A percentile compares a stretch with the other conserved stretches of the same genome.
Evolutionary conservation across 2,113 vertebrate genomes (phyloP).

Genomic region (Bambusicola thoracicus): DNA sequence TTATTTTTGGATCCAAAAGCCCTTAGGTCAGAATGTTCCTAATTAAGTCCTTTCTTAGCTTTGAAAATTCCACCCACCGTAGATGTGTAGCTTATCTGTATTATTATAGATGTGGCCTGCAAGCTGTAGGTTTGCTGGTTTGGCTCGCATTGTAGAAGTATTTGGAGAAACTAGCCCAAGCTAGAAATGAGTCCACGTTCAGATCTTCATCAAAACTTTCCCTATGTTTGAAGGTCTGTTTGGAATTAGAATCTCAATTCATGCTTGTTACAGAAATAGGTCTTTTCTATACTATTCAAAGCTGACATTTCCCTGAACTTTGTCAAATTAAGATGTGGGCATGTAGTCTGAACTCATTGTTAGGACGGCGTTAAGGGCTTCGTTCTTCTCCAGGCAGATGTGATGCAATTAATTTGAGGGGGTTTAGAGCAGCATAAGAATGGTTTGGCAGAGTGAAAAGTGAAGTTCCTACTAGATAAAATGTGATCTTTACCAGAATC

Average conservation of each 20-base stretch:
- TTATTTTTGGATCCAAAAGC: not conserved
- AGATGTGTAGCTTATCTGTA: not conserved
- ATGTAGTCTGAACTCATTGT: conserved; percentile 38
- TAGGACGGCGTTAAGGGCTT: conserved; percentile 10
- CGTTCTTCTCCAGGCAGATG: not conserved
- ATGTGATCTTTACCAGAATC: conserved; percentile 21
- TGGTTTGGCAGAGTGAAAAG: not conserved
- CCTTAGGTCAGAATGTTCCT: not conserved
- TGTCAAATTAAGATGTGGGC: conserved; percentile 14
- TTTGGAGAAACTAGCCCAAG: not conserved
- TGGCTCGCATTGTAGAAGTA: not conserved
- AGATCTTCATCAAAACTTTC: not conserved
- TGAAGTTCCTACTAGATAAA: conserved; percentile 4
- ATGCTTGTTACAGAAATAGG: conserved; percentile 2
- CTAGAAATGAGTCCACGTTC: not conserved
- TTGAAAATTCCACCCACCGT: not conserved
- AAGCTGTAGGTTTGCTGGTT: not conserved
- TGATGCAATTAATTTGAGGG: not conserved
- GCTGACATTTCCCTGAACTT: conserved; percentile 48
- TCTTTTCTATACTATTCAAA: not conserved
- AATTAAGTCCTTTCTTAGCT: not conserved
- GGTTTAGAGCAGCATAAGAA: not conserved
- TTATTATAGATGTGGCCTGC: not conserved
- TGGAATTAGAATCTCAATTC: not conserved
- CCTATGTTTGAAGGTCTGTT: accelerated